These are phyloP conservation scores for Sepiola atlantica DNA, from an alignment of 2,888 invertebrate species.

Conservation along the genomic window DNA sequence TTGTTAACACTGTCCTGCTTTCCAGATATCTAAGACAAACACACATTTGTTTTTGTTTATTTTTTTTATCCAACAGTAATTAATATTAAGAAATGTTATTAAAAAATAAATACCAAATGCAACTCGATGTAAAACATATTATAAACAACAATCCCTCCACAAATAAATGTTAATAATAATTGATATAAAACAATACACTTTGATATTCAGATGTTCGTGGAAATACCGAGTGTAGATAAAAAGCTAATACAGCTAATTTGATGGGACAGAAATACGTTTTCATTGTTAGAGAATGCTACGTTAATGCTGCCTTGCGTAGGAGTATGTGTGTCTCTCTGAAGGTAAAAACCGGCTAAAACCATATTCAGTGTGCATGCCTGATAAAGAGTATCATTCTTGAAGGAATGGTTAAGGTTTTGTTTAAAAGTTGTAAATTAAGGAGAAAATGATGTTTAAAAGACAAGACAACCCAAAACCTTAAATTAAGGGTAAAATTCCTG, in stretches of 20 bases:
- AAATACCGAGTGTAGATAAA: not conserved
- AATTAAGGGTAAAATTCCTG: not conserved
- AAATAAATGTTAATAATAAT: not conserved
- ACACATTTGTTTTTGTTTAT: not conserved
- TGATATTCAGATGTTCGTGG: not conserved
- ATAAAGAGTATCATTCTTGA: not conserved
- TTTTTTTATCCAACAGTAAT: not conserved
- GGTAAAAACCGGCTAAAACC: not conserved
- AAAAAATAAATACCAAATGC: not conserved
- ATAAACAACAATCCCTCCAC: not conserved
- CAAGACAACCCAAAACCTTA: not conserved
- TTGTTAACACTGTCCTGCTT: not conserved
- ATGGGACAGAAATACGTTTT: not conserved
- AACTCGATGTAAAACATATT: not conserved
- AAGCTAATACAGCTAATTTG: not conserved
- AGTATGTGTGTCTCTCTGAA: not conserved
- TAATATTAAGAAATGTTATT: not conserved
- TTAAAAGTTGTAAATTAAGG: not conserved
- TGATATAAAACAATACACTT: not conserved
- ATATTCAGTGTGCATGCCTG: not conserved
- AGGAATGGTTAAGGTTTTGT: not conserved
- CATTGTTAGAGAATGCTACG: not conserved
- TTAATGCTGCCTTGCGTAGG: not conserved
- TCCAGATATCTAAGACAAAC: not conserved
- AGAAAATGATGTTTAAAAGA: not conserved